A percentile compares a stretch with the other conserved stretches of the same genome.
phyloP scores from a whole-genome alignment of 23 tunicate species.

The Trididemnum nubilum region DNA sequence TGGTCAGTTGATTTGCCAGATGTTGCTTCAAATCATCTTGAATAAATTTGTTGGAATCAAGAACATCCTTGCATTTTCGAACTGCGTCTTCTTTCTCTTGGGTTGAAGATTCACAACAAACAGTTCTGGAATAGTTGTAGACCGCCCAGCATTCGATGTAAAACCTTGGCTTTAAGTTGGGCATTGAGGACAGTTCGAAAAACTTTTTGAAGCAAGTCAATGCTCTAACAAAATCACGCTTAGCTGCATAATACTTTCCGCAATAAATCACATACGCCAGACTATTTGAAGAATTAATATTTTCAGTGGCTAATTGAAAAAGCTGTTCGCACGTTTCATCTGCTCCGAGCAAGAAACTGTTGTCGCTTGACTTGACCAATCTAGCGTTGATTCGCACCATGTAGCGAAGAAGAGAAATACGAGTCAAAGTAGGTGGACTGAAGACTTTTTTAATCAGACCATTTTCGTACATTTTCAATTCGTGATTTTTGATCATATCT shows the following conservation, averaged over 20 bases:
- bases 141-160: slow-evolving; percentile 37
- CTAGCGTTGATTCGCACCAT: slow-evolving; percentile 27
- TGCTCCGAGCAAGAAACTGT: neutral
- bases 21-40: neutral
- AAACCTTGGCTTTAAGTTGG: neutral
- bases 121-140: slow-evolving; percentile 27
- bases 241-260: slow-evolving; percentile 45
- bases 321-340: slow-evolving; percentile 19
- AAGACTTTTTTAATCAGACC: slow-evolving; percentile 27
- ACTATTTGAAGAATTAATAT: neutral
- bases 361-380: neutral
- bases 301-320: neutral
- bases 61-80: neutral
- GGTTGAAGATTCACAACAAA: neutral
- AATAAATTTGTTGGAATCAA: neutral
- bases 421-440: neutral
- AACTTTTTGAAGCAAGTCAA: slow-evolving; percentile 7
- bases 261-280: slow-evolving; percentile 22
- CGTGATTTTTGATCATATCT: neutral
- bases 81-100: neutral
- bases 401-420: slow-evolving; percentile 17
- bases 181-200: neutral
- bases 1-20: neutral
- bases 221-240: neutral
- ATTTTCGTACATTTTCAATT: slow-evolving; percentile 11